Evolutionary conservation across 2,888 invertebrate genomes (phyloP).

Genomic region (Metellina segmentata): DNA sequence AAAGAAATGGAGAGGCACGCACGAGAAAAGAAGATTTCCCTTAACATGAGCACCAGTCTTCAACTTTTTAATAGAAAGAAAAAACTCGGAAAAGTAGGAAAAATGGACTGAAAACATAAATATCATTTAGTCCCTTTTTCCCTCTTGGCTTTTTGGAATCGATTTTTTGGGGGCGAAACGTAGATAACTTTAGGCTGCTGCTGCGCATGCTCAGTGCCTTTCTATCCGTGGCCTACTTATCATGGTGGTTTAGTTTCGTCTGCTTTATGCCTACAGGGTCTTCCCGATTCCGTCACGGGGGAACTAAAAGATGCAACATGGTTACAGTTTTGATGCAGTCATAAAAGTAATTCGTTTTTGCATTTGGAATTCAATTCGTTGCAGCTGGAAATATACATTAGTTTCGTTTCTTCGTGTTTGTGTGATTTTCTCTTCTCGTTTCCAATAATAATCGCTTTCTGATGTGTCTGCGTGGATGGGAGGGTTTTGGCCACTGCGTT

Average conservation of each 20-base stretch:
- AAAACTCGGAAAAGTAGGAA: conserved; percentile 41
- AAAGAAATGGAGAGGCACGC: conserved; percentile 16
- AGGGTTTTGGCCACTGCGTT: too few relatives aligned
- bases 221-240: conserved; percentile 50
- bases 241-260: conserved; percentile 20
- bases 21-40: conserved; percentile 46
- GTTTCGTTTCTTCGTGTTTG: not conserved
- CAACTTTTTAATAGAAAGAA: conserved; percentile 11
- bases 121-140: conserved; percentile 61
- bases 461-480: not conserved
- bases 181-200: conserved; percentile 28
- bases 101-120: conserved; percentile 65
- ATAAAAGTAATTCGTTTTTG: not conserved
- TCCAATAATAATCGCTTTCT: not conserved
- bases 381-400: not conserved
- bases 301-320: conserved; percentile 9
- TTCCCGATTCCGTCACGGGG: not conserved
- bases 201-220: conserved; percentile 43
- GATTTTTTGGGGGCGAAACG: conserved; percentile 37
- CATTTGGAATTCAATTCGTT: not conserved
- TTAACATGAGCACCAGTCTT: conserved; percentile 60
- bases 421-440: not conserved
- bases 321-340: not conserved
- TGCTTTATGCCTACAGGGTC: conserved; percentile 10
- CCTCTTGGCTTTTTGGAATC: conserved; percentile 57